These are phyloP conservation scores for Streblospio benedicti DNA, from an alignment of 1,140 invertebrate species.

Conservation along the genomic window DNA sequence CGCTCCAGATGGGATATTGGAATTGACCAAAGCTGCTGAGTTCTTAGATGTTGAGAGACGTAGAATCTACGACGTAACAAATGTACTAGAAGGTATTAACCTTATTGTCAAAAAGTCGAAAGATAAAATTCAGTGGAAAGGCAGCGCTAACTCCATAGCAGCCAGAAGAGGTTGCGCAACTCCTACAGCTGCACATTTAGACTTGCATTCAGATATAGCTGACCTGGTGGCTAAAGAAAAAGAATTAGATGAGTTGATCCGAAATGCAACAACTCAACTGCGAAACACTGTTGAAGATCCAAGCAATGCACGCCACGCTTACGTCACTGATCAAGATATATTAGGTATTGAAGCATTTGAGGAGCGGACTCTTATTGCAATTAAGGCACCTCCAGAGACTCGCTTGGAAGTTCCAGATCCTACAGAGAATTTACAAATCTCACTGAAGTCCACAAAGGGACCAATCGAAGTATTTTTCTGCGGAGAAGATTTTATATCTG, in stretches of 20 bases:
- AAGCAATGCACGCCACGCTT: no score
- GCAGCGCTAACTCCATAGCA: no score
- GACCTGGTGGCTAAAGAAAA: no score
- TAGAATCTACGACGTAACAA: conserved; percentile 98
- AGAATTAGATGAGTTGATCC: no score
- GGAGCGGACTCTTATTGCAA: conserved; percentile 59
- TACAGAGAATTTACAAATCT: conserved; percentile 60
- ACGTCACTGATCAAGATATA: conserved; percentile 72
- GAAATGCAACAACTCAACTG: no score
- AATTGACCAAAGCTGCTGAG: conserved; percentile 70
- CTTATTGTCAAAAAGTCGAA: conserved; percentile 96
- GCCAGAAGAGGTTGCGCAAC: no score
- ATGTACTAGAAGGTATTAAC: conserved; percentile 97
- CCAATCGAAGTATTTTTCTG: conserved; percentile 90
- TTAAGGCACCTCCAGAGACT: conserved; percentile 70
- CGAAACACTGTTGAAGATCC: no score
- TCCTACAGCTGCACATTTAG: no score
- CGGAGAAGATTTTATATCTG: no score
- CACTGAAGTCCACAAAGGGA: conserved; percentile 75
- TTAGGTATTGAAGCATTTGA: conserved; percentile 59
- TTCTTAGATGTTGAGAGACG: conserved; percentile 81
- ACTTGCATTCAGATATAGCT: no score
- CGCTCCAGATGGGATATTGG: conserved; percentile 71
- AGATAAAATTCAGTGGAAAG: conserved; percentile 75
- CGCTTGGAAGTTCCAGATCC: conserved; percentile 58